Evolutionary conservation across 1,140 invertebrate genomes (phyloP), one percentile per base, ranked within the genome.

Genomic region (Panonychus citri): DNA sequence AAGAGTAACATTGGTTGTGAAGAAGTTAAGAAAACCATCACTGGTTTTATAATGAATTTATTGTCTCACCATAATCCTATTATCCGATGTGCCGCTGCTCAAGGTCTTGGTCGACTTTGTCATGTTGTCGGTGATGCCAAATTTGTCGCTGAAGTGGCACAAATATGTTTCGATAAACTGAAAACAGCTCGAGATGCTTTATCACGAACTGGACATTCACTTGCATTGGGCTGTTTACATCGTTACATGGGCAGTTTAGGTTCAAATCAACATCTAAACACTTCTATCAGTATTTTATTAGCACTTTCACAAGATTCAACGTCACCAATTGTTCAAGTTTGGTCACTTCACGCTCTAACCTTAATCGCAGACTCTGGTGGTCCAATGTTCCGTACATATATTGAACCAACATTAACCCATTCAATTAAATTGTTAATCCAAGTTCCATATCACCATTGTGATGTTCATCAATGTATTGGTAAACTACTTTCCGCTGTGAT

Each of bases 331-430:
- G 84, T 93, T 27, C 89, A 94, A 76, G 83, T 93, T 34, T 98
- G 94, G 94, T 82, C 93, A 0, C 71, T 98, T 3, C 87, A 97
- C 73, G 90, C 91, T 2, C 68, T 98, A 34, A 83, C 87, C 10
- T 75, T 97, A 57, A 90, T 98, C 57, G 90, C 90, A 26, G 91
- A 97, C 69, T 94, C 90, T 8, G 91, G 91, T 25, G 93, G 93
- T 1, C 93, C 91, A 27, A 95, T 97, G 89, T 98, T 97, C 72
- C 76, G 91, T 25, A 80, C 83, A 17, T 97, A 95, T 71, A 89
- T 97, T 13, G 93, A 98, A 66, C 87, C 88, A 1, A 85, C 86
- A 0, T 71, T 98, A 26, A 83, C 82, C 1, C 74, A 95, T 25
- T 80, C 85, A 26, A 70, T 98, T 25, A 90, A 90, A 65, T 73